Percentiles rank a stretch among this genome's conserved stretches.
phyloP scores from a whole-genome alignment of 2,113 vertebrate species.

The Lynx canadensis region DNA sequence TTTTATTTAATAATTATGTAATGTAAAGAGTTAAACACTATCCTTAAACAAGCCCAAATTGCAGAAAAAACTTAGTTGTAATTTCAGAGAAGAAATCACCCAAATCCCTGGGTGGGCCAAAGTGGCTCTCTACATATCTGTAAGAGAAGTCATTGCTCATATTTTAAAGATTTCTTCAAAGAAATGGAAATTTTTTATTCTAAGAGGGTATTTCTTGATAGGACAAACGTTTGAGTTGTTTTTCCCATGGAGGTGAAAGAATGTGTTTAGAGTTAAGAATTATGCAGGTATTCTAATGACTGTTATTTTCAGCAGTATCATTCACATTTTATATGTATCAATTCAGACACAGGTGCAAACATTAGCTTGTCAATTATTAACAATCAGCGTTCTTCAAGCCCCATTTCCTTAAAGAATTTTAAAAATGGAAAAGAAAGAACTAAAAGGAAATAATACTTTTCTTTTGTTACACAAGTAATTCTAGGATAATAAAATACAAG shows the following conservation, averaged over 20 bases:
- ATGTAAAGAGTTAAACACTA: neutral
- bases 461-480: neutral
- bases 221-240: neutral
- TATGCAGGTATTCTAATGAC: conserved; percentile 60
- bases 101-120: neutral
- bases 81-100: neutral
- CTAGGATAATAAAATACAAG: neutral
- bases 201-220: conserved; percentile 26
- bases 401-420: conserved; percentile 22
- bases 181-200: neutral
- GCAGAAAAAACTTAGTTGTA: neutral
- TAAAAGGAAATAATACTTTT: neutral
- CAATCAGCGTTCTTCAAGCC: conserved; percentile 47
- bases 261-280: conserved; percentile 43
- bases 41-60: neutral
- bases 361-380: conserved; percentile 64
- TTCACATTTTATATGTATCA: conserved; percentile 54
- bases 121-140: accelerated
- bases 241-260: neutral
- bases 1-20: neutral
- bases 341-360: conserved; percentile 68
- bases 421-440: conserved; percentile 5
- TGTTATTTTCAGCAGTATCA: conserved; percentile 48
- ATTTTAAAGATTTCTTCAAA: conserved; percentile 20
- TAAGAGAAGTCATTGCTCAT: neutral